These are phyloP conservation scores for Kryptopterus vitreolus DNA, from an alignment of 2,797 vertebrate genomes.

Conservation along the genomic window DNA sequence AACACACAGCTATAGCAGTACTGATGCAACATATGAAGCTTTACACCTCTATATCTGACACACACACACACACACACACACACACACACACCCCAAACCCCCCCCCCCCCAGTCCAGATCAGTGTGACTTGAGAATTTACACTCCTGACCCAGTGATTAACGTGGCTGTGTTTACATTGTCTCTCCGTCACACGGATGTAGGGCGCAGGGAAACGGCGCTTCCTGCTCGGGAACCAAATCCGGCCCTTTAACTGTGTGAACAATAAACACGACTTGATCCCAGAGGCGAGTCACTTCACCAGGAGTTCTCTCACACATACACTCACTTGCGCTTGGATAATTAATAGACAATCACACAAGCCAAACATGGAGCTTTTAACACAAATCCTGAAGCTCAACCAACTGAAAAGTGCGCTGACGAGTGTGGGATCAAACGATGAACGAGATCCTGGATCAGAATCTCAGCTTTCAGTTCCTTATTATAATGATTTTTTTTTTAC, in stretches of 20 bases:
- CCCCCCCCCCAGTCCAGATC: background rate
- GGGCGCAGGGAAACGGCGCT: background rate
- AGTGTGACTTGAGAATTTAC: background rate
- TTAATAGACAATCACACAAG: background rate
- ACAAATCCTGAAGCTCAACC: background rate
- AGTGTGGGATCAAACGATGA: background rate
- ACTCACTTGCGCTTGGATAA: background rate
- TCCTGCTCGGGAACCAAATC: constrained; percentile 10
- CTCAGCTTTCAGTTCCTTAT: background rate
- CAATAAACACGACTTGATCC: constrained; percentile 32
- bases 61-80: background rate
- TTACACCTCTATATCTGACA: background rate
- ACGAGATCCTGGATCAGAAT: background rate
- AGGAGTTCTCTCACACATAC: background rate
- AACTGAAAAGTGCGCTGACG: background rate
- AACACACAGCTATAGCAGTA: background rate
- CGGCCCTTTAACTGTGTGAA: constrained; percentile 23
- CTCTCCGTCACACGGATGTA: background rate
- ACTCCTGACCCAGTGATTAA: background rate
- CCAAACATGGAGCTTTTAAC: background rate
- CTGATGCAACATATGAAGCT: background rate
- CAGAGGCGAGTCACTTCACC: background rate
- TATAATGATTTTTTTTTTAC: too few relatives aligned
- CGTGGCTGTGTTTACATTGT: constrained; percentile 16
- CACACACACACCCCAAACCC: background rate